These are phyloP conservation scores for Lydus trimaculatus DNA, from an alignment of 2,888 invertebrate genomes.

Conservation along the genomic window DNA sequence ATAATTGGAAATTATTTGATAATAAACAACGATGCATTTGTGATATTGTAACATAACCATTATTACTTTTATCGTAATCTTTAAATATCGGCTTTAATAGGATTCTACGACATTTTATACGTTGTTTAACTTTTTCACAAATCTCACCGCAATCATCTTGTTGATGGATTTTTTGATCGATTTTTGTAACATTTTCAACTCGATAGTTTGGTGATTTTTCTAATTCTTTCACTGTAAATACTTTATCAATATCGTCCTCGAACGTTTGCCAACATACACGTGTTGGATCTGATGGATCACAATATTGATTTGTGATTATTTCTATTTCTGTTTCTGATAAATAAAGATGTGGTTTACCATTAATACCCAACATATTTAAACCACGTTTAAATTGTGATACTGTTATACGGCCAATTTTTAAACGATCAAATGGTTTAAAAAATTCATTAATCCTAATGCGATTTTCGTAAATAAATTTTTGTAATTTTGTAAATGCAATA, in stretches of 20 bases:
- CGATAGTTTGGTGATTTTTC: neutral
- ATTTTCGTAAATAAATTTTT: slow-evolving; percentile 71
- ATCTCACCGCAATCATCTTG: slow-evolving; percentile 66
- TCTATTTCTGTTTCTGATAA: slow-evolving; percentile 70
- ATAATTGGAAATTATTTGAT: slow-evolving; percentile 71
- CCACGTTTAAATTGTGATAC: slow-evolving; percentile 76
- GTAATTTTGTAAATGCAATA: slow-evolving; percentile 70
- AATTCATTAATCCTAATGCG: slow-evolving; percentile 73
- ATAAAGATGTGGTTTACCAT: slow-evolving; percentile 64
- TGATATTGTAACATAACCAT: slow-evolving; percentile 74
- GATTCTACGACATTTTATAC: slow-evolving; percentile 68
- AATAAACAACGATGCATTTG: slow-evolving; percentile 76
- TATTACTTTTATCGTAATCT: slow-evolving; percentile 75
- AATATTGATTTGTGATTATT: slow-evolving; percentile 71
- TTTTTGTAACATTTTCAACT: slow-evolving; percentile 31
- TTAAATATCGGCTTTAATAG: slow-evolving; percentile 73
- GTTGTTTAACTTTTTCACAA: slow-evolving; percentile 68
- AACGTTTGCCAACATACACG: slow-evolving; percentile 79
- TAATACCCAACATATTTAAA: slow-evolving; percentile 71
- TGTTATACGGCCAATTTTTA: slow-evolving; percentile 73
- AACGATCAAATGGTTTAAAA: slow-evolving; percentile 75
- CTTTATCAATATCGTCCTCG: slow-evolving; percentile 79
- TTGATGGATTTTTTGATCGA: slow-evolving; percentile 42
- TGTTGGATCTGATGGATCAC: slow-evolving; percentile 73
- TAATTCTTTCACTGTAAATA: slow-evolving; percentile 53